phyloP scores from a whole-genome alignment of 1,140 invertebrate genomes.

The Lucilia sericata region DNA sequence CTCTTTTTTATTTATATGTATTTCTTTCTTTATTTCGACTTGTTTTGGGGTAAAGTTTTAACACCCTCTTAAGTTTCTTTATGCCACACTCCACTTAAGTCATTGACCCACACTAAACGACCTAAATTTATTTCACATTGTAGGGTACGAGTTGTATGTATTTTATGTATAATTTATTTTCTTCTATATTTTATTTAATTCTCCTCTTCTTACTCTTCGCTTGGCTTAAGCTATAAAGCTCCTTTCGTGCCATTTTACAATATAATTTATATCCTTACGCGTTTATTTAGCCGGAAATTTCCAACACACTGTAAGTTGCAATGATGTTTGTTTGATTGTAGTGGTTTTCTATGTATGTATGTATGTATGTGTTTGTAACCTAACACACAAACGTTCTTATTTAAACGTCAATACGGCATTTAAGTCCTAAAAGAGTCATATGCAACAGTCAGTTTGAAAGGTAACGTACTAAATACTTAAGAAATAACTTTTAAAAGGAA shows the following conservation, averaged over 20 bases:
- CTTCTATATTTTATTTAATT: constrained; percentile 10
- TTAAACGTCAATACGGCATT: constrained; percentile 20
- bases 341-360: background rate
- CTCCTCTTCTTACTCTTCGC: background rate
- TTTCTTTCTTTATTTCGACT: background rate
- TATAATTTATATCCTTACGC: constrained; percentile 36
- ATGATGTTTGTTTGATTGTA: background rate
- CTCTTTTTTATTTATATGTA: background rate
- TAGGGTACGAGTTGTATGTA: background rate
- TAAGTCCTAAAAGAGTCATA: background rate
- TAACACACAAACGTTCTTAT: background rate
- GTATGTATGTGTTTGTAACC: too few relatives aligned
- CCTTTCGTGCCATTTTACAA: constrained; percentile 9
- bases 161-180: constrained; percentile 11
- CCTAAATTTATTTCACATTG: background rate
- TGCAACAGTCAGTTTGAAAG: constrained; percentile 31
- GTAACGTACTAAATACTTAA: background rate
- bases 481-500: background rate
- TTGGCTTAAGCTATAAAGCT: background rate
- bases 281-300: constrained; percentile 38
- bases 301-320: background rate
- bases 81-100: constrained; percentile 1
- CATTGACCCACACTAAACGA: constrained; percentile 40
- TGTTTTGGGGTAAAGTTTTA: background rate
- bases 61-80: background rate